Evolutionary conservation across 2,888 invertebrate species (phyloP), one percentile per base, ranked within the genome.

Genomic region (Agonum fuliginosum): DNA sequence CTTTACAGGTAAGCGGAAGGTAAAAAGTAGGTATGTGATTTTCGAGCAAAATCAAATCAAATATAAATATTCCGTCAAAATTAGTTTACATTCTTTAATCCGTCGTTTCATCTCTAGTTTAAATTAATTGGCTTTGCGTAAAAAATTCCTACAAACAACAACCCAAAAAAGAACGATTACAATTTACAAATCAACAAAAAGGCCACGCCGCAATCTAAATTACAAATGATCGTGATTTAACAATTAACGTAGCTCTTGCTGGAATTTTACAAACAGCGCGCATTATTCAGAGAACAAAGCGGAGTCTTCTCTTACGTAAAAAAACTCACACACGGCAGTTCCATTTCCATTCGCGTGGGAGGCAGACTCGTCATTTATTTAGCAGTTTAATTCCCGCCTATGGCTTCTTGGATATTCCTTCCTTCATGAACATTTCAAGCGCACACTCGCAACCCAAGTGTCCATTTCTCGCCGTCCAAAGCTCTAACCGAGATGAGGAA

Each of bases 341-440:
- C 69, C 76, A 76, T 62, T 62, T 62, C 30, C 17, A 14, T 48
- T 12, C 24, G 54, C 12, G 54, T 12, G 46, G 46, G 6, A 46
- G 76, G 51, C 79, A 77, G n/a, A n/a, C 80, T 80, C 75, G 80
- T 84, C 83, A 83, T 80, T 84, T 84, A 84, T 84, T 84, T 83
- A 84, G 72, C 79, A 80, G 81, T 84, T 83, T 84, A 84, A 84
- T 84, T 83, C 82, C 72, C 82, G 82, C 81, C 82, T 82, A 83
- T 82, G 81, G 82, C 80, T 81, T 81, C 82, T 83, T 81, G 82
- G 79, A 81, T 81, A 80, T 82, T 81, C 81, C 81, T 79, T 80
- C 78, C 77, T 81, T 84, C 83, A 84, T 84, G 82, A 84, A 83
- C 83, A 83, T 84, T 84, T 84, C 82, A 84, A 79, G 81, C 78